Evolutionary conservation across 2,888 invertebrate species (phyloP).

Genomic region (Lysandra bellargus): DNA sequence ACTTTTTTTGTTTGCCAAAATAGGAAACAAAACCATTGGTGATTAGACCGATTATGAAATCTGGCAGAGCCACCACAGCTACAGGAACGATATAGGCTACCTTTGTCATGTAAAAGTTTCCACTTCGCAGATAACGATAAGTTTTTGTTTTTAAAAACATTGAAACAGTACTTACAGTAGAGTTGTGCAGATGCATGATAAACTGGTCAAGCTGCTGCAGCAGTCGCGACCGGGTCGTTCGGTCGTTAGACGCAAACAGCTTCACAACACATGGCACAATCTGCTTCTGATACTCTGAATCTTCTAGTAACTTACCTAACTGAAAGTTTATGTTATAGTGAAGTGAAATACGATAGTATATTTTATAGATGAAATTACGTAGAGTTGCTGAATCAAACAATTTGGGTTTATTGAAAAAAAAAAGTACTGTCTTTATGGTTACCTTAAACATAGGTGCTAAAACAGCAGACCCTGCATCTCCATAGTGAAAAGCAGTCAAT

Average conservation of each 20-base stretch:
- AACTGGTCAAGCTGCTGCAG: conserved; percentile 97
- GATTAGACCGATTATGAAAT: too few relatives aligned
- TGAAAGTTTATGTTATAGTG: conserved; percentile 56
- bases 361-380: not conserved
- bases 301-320: conserved; percentile 94
- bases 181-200: conserved; percentile 88
- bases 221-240: conserved; percentile 95
- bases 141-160: not conserved
- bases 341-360: not conserved
- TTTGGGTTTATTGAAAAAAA: not conserved
- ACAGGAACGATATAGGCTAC: too few relatives aligned
- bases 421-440: conserved; percentile 37
- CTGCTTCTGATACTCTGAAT: conserved; percentile 95
- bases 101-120: too few relatives aligned
- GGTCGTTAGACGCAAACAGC: conserved; percentile 96
- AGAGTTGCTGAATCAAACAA: not conserved
- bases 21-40: too few relatives aligned
- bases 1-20: too few relatives aligned
- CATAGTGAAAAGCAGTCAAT: conserved; percentile 97
- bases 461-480: conserved; percentile 97
- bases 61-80: too few relatives aligned
- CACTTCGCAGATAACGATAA: not conserved
- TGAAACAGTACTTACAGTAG: conserved; percentile 75
- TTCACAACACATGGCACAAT: conserved; percentile 99
- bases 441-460: conserved; percentile 97